These are phyloP conservation scores for Spizaetus ornatus DNA, from an alignment of 2,113 vertebrate genomes.

Conservation along the genomic window DNA sequence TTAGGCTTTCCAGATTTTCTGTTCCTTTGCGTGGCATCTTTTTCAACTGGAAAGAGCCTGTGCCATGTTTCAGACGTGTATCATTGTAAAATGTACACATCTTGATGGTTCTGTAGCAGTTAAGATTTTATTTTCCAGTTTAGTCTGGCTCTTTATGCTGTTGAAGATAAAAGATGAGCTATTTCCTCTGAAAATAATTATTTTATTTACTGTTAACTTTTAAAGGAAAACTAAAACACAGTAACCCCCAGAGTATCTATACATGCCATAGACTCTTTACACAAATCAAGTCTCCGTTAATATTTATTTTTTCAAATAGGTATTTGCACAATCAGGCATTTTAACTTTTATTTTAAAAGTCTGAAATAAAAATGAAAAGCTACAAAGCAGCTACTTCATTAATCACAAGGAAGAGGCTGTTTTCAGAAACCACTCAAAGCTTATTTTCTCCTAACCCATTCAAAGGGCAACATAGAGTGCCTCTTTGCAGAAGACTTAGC, in stretches of 20 bases:
- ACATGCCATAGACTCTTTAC: neutral
- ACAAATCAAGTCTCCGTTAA: neutral
- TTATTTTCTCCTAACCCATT: neutral
- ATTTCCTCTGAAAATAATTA: neutral
- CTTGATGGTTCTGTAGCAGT: neutral
- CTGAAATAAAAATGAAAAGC: neutral
- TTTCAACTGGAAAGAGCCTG: neutral
- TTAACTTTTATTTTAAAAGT: neutral
- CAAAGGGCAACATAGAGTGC: neutral
- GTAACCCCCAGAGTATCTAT: neutral
- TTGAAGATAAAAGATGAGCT: neutral
- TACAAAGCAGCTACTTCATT: neutral
- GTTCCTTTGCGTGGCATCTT: neutral
- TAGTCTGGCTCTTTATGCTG: neutral
- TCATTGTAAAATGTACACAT: accelerated
- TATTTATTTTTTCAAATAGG: neutral
- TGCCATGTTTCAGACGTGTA: accelerated
- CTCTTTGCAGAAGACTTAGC: neutral
- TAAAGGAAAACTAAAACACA: neutral
- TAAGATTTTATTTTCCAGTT: neutral
- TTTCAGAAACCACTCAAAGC: neutral
- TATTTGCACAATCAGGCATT: neutral
- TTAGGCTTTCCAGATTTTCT: neutral
- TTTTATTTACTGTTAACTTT: neutral
- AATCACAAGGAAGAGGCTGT: neutral